These are phyloP conservation scores for Echiichthys vipera DNA, from an alignment of 2,797 vertebrate species.

Conservation along the genomic window DNA sequence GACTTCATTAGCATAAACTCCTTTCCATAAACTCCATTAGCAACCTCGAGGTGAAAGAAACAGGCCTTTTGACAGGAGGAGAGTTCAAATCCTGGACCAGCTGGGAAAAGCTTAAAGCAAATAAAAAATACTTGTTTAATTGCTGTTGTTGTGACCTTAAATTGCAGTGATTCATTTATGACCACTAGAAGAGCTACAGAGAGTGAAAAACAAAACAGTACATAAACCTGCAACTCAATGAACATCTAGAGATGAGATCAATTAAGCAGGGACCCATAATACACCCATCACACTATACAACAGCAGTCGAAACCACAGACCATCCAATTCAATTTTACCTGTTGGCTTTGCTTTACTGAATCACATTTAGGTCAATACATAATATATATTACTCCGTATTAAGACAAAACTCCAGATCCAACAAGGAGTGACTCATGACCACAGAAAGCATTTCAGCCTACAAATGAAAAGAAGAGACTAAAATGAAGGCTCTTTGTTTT, in stretches of 20 bases:
- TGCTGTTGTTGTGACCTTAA: background rate
- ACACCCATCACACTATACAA: too few species aligned
- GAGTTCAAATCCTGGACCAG: background rate
- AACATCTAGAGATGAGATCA: background rate
- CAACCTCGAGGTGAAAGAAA: background rate
- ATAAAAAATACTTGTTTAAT: background rate
- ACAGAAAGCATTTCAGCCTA: too few species aligned
- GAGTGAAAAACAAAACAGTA: background rate
- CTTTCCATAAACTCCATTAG: background rate
- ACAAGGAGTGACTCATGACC: too few species aligned
- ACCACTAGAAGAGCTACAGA: background rate
- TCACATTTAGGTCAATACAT: too few species aligned
- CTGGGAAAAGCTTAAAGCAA: background rate
- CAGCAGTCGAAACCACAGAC: background rate
- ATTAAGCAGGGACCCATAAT: background rate
- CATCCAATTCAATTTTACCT: background rate
- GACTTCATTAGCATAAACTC: background rate
- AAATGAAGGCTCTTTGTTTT: too few species aligned
- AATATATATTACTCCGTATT: too few species aligned
- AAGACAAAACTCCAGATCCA: too few species aligned
- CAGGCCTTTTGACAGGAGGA: background rate
- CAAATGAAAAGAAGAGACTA: too few species aligned
- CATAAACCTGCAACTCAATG: background rate
- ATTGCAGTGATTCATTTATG: background rate
- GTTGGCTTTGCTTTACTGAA: too few species aligned